Evolutionary conservation across 2,888 invertebrate genomes (phyloP), one percentile per base, ranked within the genome.

Genomic region (Heteromyza rotundicornis): DNA sequence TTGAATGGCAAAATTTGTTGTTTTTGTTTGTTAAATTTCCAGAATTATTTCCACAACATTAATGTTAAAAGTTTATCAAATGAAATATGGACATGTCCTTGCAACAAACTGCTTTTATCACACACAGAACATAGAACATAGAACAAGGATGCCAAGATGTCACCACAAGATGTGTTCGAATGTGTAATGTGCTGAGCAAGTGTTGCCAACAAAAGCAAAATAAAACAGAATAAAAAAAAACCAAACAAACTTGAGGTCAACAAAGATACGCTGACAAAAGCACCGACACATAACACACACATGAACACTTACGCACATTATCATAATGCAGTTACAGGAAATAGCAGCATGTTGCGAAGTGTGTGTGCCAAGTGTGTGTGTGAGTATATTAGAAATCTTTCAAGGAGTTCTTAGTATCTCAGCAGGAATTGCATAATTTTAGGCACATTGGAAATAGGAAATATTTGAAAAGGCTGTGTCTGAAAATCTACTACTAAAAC

Each of bases 221-320:
- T 5, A 47, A 47, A 47, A 40, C 40, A 40, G n/a, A 40, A 40
- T n/a, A 40, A n/a, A n/a, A n/a, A n/a, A n/a, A n/a, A n/a, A n/a
- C n/a, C n/a, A n/a, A n/a, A n/a, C n/a, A 12, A 12, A 32, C 32
- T 40, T 40, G 40, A 20, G 47, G 47, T 47, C 47, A 47, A 19
- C 19, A 17, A 40, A 40, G 40, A 14, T n/a, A 3, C 14, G 40
- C 10, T 20, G 20, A 19, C 47, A 47, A 20, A 5, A 17, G n/a
- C 3, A 14, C 10, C 40, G 3, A 40, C 40, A 40, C 40, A 40
- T 12, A 40, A 40, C 3, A 40, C 12, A 40, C 8, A 40, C 12
- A 40, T 3, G 10, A 40, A 40, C n/a, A 14, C 3, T 3, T n/a
- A 40, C n/a, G 40, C 16, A 40, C n/a, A n/a, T n/a, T 40, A 12